phyloP scores from a whole-genome alignment of 2,797 vertebrate species.

The Molothrus ater region DNA sequence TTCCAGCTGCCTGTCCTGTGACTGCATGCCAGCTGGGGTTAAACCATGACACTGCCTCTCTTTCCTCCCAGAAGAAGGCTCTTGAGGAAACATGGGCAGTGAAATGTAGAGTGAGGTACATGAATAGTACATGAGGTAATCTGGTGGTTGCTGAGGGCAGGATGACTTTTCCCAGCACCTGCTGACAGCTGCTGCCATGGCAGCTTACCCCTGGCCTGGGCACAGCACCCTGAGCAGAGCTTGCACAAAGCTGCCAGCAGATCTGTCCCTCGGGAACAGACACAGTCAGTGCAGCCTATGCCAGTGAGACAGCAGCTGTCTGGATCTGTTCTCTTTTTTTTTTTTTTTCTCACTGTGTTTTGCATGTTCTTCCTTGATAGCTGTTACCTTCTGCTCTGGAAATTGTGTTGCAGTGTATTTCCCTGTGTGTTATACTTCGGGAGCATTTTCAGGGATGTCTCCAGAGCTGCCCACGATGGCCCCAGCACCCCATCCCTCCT shows the following conservation, averaged over 20 bases:
- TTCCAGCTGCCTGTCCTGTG: background rate
- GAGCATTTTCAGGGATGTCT: background rate
- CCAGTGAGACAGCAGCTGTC: background rate
- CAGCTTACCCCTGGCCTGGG: accelerated
- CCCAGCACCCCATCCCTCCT: background rate
- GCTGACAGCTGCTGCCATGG: background rate
- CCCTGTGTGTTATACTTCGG: background rate
- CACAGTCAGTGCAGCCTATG: accelerated
- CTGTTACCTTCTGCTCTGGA: background rate
- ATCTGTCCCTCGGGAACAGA: background rate
- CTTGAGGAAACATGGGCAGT: background rate
- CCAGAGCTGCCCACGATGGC: accelerated
- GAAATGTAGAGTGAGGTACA: background rate
- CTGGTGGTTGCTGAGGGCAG: background rate
- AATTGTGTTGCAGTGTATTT: background rate
- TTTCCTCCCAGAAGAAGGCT: background rate
- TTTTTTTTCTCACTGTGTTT: background rate
- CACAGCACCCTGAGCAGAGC: background rate
- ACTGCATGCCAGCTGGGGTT: background rate
- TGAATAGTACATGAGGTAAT: background rate
- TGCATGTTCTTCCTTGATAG: background rate
- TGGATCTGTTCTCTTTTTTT: background rate
- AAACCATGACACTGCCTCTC: background rate
- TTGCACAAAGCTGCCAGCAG: background rate
- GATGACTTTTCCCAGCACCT: background rate